Percentiles rank a stretch among this genome's conserved stretches.
Conservation (phyloP, 2,113 vertebrate genomes). For the Willisornis vidua region DNA sequence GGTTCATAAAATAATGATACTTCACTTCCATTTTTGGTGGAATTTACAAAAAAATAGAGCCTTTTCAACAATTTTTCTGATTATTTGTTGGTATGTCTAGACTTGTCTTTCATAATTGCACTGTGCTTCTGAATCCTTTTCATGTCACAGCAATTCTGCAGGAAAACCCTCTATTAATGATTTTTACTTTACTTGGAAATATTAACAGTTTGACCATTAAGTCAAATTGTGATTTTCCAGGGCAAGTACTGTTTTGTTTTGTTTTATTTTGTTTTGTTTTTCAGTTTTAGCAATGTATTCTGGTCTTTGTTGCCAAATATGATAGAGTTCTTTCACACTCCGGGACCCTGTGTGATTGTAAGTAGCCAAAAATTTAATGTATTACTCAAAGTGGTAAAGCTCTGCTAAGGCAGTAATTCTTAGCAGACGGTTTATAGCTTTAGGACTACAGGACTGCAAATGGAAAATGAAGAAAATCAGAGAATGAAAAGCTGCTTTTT, state of each 20-base stretch:
- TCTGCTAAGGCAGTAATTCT: background rate
- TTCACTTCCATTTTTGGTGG: background rate
- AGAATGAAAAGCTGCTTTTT: background rate
- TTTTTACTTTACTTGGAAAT: background rate
- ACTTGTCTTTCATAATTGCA: background rate
- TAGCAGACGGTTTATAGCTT: background rate
- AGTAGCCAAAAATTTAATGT: background rate
- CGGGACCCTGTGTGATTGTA: background rate
- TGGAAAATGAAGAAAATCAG: background rate
- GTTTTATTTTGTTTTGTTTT: background rate
- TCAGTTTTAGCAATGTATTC: background rate
- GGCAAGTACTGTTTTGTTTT: background rate
- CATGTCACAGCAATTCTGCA: background rate
- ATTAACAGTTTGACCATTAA: background rate
- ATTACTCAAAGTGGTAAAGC: background rate
- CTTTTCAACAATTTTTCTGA: background rate
- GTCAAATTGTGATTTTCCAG: background rate
- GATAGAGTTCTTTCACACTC: background rate
- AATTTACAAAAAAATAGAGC: conserved; percentile 12
- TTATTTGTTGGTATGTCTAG: background rate
- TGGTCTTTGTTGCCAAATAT: background rate
- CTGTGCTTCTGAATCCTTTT: background rate
- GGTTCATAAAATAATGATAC: background rate
- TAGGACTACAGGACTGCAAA: background rate
- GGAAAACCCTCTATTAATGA: background rate